Conservation (phyloP, 2,113 vertebrate genomes). For the Baryphthengus martii region DNA sequence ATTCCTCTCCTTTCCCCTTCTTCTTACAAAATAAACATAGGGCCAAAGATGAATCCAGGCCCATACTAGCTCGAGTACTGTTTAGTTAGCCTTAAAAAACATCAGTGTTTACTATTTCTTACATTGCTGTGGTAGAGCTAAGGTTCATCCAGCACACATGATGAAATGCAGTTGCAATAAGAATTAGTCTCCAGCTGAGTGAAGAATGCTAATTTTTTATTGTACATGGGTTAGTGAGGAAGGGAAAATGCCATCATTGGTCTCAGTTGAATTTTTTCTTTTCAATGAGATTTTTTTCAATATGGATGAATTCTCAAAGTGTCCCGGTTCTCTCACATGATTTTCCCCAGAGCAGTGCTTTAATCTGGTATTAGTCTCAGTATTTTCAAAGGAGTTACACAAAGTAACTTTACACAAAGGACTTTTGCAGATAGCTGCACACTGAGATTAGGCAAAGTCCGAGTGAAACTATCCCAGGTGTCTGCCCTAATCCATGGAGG, state of each 20-base stretch:
- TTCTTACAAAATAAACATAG: neutral
- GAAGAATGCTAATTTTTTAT: neutral
- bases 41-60: neutral
- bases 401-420: neutral
- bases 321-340: neutral
- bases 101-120: neutral
- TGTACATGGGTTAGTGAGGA: neutral
- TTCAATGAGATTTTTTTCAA: neutral
- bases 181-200: neutral
- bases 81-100: neutral
- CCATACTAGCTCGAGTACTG: neutral
- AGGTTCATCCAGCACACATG: neutral
- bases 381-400: neutral
- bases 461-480: neutral
- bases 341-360: neutral
- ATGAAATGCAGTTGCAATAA: neutral
- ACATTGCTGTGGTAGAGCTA: neutral
- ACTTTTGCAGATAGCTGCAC: neutral
- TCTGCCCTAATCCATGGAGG: neutral
- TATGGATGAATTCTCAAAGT: neutral
- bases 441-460: neutral
- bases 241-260: neutral
- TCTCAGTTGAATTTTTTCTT: neutral
- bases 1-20: neutral
- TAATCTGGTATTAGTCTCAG: neutral